Base-by-base conservation (phyloP, 2,888 invertebrate species). In the Drosophila melanocephala region DNA sequence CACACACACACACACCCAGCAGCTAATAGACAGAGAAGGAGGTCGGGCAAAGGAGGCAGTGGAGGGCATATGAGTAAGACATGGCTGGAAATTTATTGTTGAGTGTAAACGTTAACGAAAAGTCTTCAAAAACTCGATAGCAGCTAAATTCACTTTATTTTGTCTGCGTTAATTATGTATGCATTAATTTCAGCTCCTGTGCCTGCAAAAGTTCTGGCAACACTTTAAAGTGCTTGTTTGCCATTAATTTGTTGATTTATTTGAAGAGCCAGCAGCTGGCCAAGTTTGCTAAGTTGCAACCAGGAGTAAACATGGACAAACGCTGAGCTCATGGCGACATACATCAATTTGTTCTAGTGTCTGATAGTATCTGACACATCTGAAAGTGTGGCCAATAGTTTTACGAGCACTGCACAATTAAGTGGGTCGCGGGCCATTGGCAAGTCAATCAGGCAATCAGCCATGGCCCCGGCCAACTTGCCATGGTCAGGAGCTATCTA, bases 361-460 rank as follows among this genome's bases (percentile, higher is more conserved):
- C 57, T 33, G 22, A 16, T 26, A 26, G 26, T 5, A 35, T 53
- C 51, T 7, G 39, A 32, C 33, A 28, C 33, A 57, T 55, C 68
- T 67, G 28, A 64, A 61, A 58, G 42, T 72, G 72, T 55, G 58
- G 62, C 59, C 53, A 65, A 64, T 79, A 71, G 85, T 77, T 79
- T 62, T 58, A 56, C 53, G 55, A 71, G 75, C 72, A 72, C 66
- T 68, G 57, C 69, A 72, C 86, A 84, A 84, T 84, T 84, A 84
- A 86, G 76, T 75, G 58, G 59, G 83, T 83, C 75, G 71, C 81
- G 58, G 73, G 71, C 74, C 77, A 77, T 79, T 70, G 84, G 77
- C 77, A 81, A 85, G 87, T 85, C 85, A 85, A 85, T 87, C 87
- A 86, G 83, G 67, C 81, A 87, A 87, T 86, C 83, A 87, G 67